A percentile compares a stretch with the other conserved stretches of the same genome.
Conservation (phyloP, 2,888 invertebrate genomes). For the Charanyca ferruginea region DNA sequence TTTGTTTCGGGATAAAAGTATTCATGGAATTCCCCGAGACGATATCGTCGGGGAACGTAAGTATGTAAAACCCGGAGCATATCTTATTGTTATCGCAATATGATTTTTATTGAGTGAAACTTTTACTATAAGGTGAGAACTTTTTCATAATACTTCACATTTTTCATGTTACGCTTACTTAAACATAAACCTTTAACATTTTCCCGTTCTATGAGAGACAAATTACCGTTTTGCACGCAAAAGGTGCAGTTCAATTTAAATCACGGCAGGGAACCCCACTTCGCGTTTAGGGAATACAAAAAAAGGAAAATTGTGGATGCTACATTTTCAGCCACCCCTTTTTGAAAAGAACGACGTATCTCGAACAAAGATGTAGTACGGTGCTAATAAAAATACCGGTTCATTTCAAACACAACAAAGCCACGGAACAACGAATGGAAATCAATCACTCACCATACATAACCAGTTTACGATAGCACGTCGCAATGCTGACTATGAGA, state of each 20-base stretch:
- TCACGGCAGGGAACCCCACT: slow-evolving; percentile 41
- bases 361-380: slow-evolving; percentile 52
- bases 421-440: slow-evolving; percentile 54
- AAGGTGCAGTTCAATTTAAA: slow-evolving; percentile 66
- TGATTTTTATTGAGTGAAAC: slow-evolving; percentile 43
- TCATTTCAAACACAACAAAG: slow-evolving; percentile 63
- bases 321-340: slow-evolving; percentile 51
- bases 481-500: slow-evolving; percentile 49
- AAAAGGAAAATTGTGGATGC: slow-evolving; percentile 53
- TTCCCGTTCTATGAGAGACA: slow-evolving; percentile 43
- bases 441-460: slow-evolving; percentile 64
- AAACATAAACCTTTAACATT: slow-evolving; percentile 34
- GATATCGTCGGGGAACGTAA: slow-evolving; percentile 39
- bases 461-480: slow-evolving; percentile 57
- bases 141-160: slow-evolving; percentile 39
- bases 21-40: slow-evolving; percentile 55
- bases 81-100: slow-evolving; percentile 38
- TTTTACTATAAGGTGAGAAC: slow-evolving; percentile 19
- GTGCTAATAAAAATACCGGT: slow-evolving; percentile 61
- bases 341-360: slow-evolving; percentile 60
- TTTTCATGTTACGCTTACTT: slow-evolving; percentile 43
- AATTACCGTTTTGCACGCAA: slow-evolving; percentile 60
- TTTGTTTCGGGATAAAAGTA: slow-evolving; percentile 55
- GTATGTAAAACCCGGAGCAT: slow-evolving; percentile 43
- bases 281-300: slow-evolving; percentile 43